Base-by-base conservation (phyloP, 2,888 invertebrate genomes). In the Noctua janthina region DNA sequence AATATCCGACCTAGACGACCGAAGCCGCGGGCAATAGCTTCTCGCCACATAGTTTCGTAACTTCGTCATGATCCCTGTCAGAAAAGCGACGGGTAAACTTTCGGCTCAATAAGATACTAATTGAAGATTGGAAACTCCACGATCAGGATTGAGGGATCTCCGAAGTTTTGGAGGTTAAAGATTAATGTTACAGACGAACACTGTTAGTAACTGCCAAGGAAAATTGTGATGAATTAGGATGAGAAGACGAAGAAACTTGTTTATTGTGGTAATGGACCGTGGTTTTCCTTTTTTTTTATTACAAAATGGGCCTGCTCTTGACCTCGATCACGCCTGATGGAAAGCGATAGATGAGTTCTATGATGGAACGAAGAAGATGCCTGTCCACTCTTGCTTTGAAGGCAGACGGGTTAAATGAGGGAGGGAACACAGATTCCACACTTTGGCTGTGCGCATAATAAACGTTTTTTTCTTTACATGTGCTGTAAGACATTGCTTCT, bases 21-120 rank as follows among this genome's bases (percentile, higher is more conserved):
- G 1, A 7, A 66, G 66, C 39, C 0, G 39, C 66, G 10, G 11
- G 39, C 13, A 39, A 39, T 35, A 35, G 62, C 17, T 64, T 17
- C 29, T 3, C 2, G 39, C 1, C n/a, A 46, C 43, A 68, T 15
- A n/a, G 7, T 46, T n/a, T n/a, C 46, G n/a, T n/a, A n/a, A 23
- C 46, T 68, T 17, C n/a, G 46, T 39, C 7, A 23, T 39, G 8
- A 43, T 67, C 43, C 20, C 43, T 67, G n/a, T 15, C 39, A 68
- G n/a, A 68, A 46, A n/a, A 29, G 10, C n/a, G n/a, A 8, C 2
- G 4, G 59, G 6, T 4, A 75, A 79, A 76, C 43, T 68, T 83
- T 59, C 15, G 15, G 11, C 64, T 23, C 62, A 70, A 81, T 86
- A 76, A 71, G 59, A 68, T 23, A 59, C 59, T 84, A 84, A 86